Evolutionary conservation across 2,888 invertebrate species (phyloP), one percentile per base, ranked within the genome.

Genomic region (Tromatobia lineatoria): DNA sequence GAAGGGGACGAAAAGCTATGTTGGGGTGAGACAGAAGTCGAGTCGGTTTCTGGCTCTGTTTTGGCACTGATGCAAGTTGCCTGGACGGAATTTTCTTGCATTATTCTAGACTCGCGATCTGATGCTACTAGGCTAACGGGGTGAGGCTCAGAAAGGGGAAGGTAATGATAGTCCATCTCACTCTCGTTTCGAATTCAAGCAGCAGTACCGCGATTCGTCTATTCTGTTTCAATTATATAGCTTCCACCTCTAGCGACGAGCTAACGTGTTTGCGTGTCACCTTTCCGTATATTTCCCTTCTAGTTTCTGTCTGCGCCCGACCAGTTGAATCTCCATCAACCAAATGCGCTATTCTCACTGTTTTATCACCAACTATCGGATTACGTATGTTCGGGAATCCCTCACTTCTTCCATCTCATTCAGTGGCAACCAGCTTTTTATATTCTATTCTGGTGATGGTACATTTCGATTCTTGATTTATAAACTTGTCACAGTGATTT

Each of bases 71-170:
- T 47, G 52, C 74, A 29, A 50, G 42, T 59, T 52, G 50, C 23
- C 61, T 54, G 47, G 61, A 45, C 67, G 45, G 80, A 80, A 84
- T 74, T 84, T 86, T 82, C 82, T 82, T 87, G 87, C 87, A 87
- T 87, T 87, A 87, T 87, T 87, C 73, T 61, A 75, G 82, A 80
- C 82, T 61, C 77, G 50, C 47, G 74, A 80, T 78, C 70, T 75
- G 61, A 78, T 38, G 74, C 64, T 64, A 23, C 52, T 47, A 6
- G 15, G 38, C 11, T 18, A 29, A 11, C 18, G 47, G 38, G 13
- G 42, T 3, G 50, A 10, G 20, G 13, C n/a, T n/a, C 20, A 8
- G 59, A 38, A 15, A 10, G 45, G 25, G 23, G 69, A 64, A 64
- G 70, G 75, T 59, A 80, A 52, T 52, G 67, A 73, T 77, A 80